Conservation (phyloP, 1,140 invertebrate genomes). For the Mercenaria mercenaria region DNA sequence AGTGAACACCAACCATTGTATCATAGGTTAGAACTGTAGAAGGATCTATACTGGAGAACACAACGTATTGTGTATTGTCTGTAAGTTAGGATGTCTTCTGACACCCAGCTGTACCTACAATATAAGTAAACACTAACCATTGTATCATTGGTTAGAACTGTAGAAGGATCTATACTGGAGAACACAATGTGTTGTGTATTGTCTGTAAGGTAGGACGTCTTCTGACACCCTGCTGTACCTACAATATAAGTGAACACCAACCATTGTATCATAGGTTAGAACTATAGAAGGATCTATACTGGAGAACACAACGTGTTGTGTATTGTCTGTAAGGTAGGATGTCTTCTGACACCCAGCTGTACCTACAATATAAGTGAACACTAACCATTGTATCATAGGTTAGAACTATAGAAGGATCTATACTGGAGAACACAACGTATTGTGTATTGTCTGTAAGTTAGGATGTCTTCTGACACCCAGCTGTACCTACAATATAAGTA, state of each 20-base stretch:
- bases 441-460: too few relatives aligned
- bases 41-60: slow-evolving; percentile 89
- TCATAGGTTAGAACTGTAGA: slow-evolving; percentile 92
- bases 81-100: slow-evolving; percentile 87
- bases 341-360: slow-evolving; percentile 74
- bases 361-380: slow-evolving; percentile 46
- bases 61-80: slow-evolving; percentile 88
- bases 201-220: slow-evolving; percentile 88
- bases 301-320: slow-evolving; percentile 89
- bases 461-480: too few relatives aligned
- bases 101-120: slow-evolving; percentile 63
- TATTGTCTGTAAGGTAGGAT: slow-evolving; percentile 89
- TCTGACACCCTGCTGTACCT: slow-evolving; percentile 68
- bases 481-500: too few relatives aligned
- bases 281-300: slow-evolving; percentile 89
- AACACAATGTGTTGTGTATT: slow-evolving; percentile 89
- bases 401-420: too few relatives aligned
- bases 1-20: slow-evolving; percentile 89
- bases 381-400: too few relatives aligned
- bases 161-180: slow-evolving; percentile 89
- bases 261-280: slow-evolving; percentile 92
- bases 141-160: slow-evolving; percentile 92
- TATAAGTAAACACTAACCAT: slow-evolving; percentile 91
- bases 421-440: too few relatives aligned
- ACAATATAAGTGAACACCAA: slow-evolving; percentile 89